These are phyloP conservation scores for Typhlichthys subterraneus DNA, from an alignment of 2,797 vertebrate species.

Conservation along the genomic window DNA sequence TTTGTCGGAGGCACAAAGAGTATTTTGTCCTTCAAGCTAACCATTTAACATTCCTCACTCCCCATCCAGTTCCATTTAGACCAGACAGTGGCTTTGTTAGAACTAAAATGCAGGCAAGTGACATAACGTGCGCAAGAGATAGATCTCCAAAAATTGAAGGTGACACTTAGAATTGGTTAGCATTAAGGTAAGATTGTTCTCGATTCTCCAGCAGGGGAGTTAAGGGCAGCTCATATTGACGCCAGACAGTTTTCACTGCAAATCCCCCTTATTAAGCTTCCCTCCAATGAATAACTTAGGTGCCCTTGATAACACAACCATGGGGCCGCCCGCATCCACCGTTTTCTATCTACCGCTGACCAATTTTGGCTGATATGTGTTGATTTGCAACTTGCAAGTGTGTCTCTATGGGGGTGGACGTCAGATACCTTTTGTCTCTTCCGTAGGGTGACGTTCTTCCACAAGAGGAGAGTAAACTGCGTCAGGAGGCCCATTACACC, in stretches of 20 bases:
- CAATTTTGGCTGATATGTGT: conserved; percentile 43
- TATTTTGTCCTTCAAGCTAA: conserved; percentile 55
- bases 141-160: conserved; percentile 70
- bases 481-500: conserved; percentile 90
- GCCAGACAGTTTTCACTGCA: conserved; percentile 62
- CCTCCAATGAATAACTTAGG: conserved; percentile 59
- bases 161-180: conserved; percentile 69
- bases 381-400: conserved; percentile 13
- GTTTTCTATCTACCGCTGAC: conserved; percentile 41
- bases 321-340: conserved; percentile 40
- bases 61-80: conserved; percentile 33
- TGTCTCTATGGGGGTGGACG: conserved; percentile 14
- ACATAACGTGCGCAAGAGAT: conserved; percentile 56
- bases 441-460: conserved; percentile 97
- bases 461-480: conserved; percentile 92
- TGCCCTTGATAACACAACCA: conserved; percentile 60
- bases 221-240: conserved; percentile 60
- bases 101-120: conserved; percentile 55
- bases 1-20: conserved; percentile 7
- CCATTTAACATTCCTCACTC: conserved; percentile 46
- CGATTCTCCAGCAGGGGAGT: conserved; percentile 54
- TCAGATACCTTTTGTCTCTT: conserved; percentile 90
- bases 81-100: conserved; percentile 43
- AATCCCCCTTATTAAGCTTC: conserved; percentile 58
- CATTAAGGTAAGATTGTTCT: conserved; percentile 68